Percentiles rank a stretch among this genome's conserved stretches.
Evolutionary conservation across 2,797 vertebrate genomes (phyloP).

Genomic region (Phrynocephalus guinanensis): DNA sequence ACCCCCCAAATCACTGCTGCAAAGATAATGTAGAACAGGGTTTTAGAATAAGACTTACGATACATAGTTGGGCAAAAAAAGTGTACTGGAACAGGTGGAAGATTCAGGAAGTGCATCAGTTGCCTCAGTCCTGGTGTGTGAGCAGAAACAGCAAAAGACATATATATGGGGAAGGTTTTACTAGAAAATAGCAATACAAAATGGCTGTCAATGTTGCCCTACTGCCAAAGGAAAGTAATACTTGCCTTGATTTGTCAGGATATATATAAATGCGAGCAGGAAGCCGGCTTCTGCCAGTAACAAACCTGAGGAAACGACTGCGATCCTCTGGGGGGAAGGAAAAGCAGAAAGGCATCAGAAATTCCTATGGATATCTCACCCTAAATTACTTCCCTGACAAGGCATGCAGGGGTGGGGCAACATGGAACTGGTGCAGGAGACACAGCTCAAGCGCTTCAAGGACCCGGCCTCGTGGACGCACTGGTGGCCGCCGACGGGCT

Average conservation of each 20-base stretch:
- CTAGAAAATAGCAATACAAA: conserved; percentile 3
- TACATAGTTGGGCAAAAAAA: conserved; percentile 95
- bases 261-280: conserved; percentile 96
- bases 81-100: conserved; percentile 96
- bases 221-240: background rate
- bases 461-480: too few relatives aligned
- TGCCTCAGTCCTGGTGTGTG: conserved; percentile 84
- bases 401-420: too few relatives aligned
- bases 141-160: conserved; percentile 45
- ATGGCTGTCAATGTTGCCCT: background rate
- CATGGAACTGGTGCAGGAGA: too few relatives aligned
- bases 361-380: background rate
- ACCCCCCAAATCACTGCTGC: background rate
- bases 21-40: background rate
- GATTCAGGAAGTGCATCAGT: conserved; percentile 95
- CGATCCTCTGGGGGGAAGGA: conserved; percentile 89
- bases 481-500: too few relatives aligned
- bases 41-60: conserved; percentile 80
- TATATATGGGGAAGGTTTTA: background rate
- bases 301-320: conserved; percentile 96
- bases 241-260: conserved; percentile 94
- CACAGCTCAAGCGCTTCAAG: too few relatives aligned
- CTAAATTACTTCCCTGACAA: background rate
- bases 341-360: conserved; percentile 53
- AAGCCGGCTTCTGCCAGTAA: conserved; percentile 96